phyloP scores from a whole-genome alignment of 2,888 invertebrate species.

The Cosmorhoe ocellata region DNA sequence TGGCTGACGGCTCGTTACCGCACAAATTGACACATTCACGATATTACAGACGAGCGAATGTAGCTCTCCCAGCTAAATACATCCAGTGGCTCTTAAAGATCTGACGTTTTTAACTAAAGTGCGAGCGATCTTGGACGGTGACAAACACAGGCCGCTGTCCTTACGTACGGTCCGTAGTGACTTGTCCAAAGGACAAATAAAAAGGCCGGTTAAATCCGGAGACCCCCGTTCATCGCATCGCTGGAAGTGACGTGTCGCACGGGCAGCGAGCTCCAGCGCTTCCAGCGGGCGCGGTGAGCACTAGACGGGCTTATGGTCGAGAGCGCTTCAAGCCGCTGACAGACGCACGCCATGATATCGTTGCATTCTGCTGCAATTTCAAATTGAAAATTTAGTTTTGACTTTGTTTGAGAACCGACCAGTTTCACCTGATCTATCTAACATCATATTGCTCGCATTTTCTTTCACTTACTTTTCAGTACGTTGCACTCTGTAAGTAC shows the following conservation, averaged over 20 bases:
- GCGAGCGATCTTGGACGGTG: too few relatives aligned
- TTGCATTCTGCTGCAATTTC: slow-evolving; percentile 8
- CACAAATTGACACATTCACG: background rate
- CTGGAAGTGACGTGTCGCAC: slow-evolving; percentile 25
- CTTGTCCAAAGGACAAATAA: slow-evolving; percentile 14
- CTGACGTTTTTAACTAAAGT: too few relatives aligned
- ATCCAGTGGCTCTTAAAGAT: background rate
- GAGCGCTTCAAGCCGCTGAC: slow-evolving; percentile 24
- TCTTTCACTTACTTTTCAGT: too few relatives aligned
- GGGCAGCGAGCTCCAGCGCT: slow-evolving; percentile 8
- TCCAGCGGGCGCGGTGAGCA: slow-evolving; percentile 6
- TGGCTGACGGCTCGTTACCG: slow-evolving; percentile 1
- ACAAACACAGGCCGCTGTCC: too few relatives aligned
- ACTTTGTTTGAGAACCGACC: background rate
- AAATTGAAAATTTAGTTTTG: slow-evolving; percentile 7
- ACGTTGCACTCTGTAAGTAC: too few relatives aligned
- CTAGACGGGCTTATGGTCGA: slow-evolving; percentile 19
- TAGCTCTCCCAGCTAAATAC: slow-evolving; percentile 7
- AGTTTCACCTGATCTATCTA: too few relatives aligned
- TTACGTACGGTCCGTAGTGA: too few relatives aligned
- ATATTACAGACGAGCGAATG: slow-evolving; percentile 6
- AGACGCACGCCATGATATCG: background rate
- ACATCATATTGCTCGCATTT: too few relatives aligned
- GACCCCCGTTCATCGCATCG: slow-evolving; percentile 17
- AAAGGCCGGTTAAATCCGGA: slow-evolving; percentile 10